Conservation (phyloP, 1,140 invertebrate species). For the Gryon sp. region DNA sequence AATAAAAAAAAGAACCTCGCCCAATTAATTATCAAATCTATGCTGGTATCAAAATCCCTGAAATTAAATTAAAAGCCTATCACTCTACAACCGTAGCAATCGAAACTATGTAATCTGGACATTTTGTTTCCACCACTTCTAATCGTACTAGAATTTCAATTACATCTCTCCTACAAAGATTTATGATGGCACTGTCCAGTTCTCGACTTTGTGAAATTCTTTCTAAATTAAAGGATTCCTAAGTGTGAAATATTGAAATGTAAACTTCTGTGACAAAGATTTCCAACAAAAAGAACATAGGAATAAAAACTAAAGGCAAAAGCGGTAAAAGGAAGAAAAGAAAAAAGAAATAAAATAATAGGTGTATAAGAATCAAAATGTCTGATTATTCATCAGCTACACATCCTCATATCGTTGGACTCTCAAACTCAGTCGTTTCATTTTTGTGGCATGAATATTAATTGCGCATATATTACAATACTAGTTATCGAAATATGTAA, state of each 20-base stretch:
- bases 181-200: constrained; percentile 20
- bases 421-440: constrained; percentile 30
- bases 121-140: constrained; percentile 42
- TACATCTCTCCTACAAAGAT: constrained; percentile 35
- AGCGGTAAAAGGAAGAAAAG: neutral
- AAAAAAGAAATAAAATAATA: constrained; percentile 1
- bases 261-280: too few relatives aligned
- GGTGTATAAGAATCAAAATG: neutral
- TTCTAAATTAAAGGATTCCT: constrained; percentile 17
- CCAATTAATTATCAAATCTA: constrained; percentile 43
- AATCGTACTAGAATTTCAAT: constrained; percentile 47
- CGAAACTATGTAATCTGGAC: constrained; percentile 21
- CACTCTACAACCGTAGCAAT: constrained; percentile 13
- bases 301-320: too few relatives aligned
- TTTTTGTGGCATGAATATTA: constrained; percentile 49
- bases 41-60: constrained; percentile 33
- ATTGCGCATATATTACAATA: constrained; percentile 60
- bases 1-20: constrained; percentile 36
- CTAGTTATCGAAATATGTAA: constrained; percentile 65
- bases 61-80: constrained; percentile 50
- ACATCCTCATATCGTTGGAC: constrained; percentile 17
- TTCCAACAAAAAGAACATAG: too few relatives aligned
- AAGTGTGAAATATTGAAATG: constrained; percentile 20
- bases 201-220: neutral
- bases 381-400: constrained; percentile 29